These are phyloP conservation scores for Lypha dubia DNA, from an alignment of 2,888 invertebrate genomes.

Conservation along the genomic window DNA sequence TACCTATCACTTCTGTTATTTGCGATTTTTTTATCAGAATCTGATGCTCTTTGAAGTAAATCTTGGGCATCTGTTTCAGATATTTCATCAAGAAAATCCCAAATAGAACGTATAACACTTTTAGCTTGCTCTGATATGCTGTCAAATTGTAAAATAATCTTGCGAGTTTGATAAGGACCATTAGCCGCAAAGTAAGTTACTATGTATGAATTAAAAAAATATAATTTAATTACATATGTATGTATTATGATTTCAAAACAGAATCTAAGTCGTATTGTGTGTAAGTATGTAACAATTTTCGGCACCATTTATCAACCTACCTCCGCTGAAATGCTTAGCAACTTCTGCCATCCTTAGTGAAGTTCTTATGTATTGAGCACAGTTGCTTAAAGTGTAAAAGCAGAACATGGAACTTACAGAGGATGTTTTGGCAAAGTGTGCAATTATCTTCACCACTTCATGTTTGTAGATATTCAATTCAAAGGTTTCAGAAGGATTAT, in stretches of 20 bases:
- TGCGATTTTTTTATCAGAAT: constrained; percentile 78
- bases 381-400: constrained; percentile 88
- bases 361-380: constrained; percentile 88
- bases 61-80: constrained; percentile 91
- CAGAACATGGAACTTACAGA: constrained; percentile 89
- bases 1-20: constrained; percentile 77
- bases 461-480: constrained; percentile 87
- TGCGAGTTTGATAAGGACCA: constrained; percentile 79
- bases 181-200: constrained; percentile 74
- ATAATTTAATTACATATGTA: neutral
- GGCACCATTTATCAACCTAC: constrained; percentile 70
- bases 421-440: constrained; percentile 88
- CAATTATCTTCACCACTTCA: constrained; percentile 90
- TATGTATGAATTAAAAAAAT: constrained; percentile 67
- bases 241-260: neutral
- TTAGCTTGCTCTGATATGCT: constrained; percentile 87
- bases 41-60: constrained; percentile 88
- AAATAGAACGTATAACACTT: constrained; percentile 87
- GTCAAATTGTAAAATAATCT: constrained; percentile 91
- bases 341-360: constrained; percentile 86
- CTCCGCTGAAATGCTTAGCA: constrained; percentile 71
- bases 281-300: no score
- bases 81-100: constrained; percentile 88
- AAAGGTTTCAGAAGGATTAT: constrained; percentile 85
- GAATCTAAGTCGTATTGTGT: no score